Evolutionary conservation across 2,888 invertebrate genomes (phyloP).

Genomic region (Pachydiplax longipennis): DNA sequence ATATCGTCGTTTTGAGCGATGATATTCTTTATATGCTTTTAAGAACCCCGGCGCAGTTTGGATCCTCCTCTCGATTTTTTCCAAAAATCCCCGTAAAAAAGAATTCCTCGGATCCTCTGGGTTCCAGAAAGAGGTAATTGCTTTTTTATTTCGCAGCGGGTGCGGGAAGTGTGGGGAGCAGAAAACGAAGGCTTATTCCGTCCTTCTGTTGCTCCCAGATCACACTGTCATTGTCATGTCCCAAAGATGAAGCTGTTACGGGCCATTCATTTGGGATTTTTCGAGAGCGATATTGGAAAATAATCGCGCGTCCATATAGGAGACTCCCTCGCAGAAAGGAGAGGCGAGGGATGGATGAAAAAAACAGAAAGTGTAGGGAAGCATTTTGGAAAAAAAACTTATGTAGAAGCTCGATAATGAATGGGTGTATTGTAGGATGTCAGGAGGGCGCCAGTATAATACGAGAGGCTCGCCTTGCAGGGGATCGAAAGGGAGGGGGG

Average conservation of each 20-base stretch:
- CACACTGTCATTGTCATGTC: conserved; percentile 45
- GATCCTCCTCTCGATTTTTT: conserved; percentile 3
- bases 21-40: not conserved
- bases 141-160: conserved; percentile 28
- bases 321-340: not conserved
- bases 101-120: not conserved
- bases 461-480: conserved; percentile 42
- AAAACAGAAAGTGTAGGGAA: not conserved
- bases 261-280: conserved; percentile 43
- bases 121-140: conserved; percentile 9
- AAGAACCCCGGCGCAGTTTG: not conserved
- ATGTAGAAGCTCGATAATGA: conserved; percentile 43
- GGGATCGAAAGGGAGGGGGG: conserved; percentile 11
- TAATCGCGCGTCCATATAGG: conserved; percentile 40
- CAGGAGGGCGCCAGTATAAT: conserved; percentile 45
- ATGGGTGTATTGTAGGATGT: conserved; percentile 45
- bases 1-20: conserved; percentile 7
- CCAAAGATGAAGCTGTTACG: conserved; percentile 44
- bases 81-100: not conserved
- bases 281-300: conserved; percentile 38
- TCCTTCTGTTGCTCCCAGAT: conserved; percentile 45
- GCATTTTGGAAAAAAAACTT: conserved; percentile 2
- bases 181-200: conserved; percentile 43
- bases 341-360: not conserved
- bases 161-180: not conserved